Conservation (phyloP, 2,888 invertebrate species). For the Dastarcus helophoroides region DNA sequence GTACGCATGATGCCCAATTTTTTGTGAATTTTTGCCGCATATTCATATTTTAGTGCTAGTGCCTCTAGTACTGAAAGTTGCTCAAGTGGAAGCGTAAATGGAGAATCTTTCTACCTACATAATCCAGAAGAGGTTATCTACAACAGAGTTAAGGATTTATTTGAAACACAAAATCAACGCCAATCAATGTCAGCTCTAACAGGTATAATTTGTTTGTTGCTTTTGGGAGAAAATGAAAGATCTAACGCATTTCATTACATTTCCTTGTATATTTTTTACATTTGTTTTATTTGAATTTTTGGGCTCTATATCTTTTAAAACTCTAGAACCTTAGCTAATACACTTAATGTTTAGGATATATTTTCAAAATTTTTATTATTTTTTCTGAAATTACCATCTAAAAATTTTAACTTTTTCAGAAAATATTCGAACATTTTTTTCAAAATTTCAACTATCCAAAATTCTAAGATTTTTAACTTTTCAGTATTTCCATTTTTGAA, state of each 20-base stretch:
- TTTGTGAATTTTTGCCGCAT: background rate
- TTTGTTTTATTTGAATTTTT: no score
- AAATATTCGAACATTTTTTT: no score
- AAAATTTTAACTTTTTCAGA: no score
- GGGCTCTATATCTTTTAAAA: no score
- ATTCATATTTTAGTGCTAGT: no score
- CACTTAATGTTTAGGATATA: no score
- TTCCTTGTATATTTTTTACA: background rate
- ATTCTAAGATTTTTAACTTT: no score
- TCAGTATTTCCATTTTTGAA: no score
- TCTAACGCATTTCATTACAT: background rate
- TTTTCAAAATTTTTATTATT: no score
- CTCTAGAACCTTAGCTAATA: no score
- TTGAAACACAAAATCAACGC: slow-evolving; percentile 44
- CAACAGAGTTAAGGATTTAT: slow-evolving; percentile 74
- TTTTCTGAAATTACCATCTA: no score
- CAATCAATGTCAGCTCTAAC: slow-evolving; percentile 38
- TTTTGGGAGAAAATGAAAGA: background rate
- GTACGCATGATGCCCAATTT: slow-evolving; percentile 15
- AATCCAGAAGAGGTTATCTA: slow-evolving; percentile 69
- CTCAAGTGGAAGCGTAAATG: slow-evolving; percentile 41
- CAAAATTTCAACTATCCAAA: no score
- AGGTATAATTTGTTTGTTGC: slow-evolving; percentile 23
- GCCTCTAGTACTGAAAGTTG: slow-evolving; percentile 36
- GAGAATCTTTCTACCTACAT: slow-evolving; percentile 77